Evolutionary conservation across 2,888 invertebrate species (phyloP).

Genomic region (Heteromurus nitidus): DNA sequence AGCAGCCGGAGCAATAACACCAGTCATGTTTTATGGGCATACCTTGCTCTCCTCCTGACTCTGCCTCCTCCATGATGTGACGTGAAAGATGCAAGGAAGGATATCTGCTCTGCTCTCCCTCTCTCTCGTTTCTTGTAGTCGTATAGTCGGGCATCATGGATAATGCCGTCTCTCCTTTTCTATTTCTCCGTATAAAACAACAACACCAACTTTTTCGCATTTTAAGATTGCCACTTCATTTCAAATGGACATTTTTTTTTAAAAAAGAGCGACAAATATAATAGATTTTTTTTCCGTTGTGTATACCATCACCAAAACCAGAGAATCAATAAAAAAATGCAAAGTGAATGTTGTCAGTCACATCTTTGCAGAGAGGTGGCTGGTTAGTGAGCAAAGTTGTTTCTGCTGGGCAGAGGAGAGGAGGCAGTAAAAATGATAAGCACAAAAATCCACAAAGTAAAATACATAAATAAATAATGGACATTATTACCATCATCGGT

Average conservation of each 20-base stretch:
- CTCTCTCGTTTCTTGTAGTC: background rate
- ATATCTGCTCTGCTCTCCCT: no score
- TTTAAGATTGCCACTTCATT: no score
- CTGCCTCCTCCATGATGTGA: slow-evolving; percentile 22
- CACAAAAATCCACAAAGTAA: slow-evolving; percentile 18
- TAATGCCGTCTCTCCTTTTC: background rate
- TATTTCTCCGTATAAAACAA: no score
- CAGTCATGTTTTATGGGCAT: slow-evolving; percentile 32
- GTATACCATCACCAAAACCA: background rate
- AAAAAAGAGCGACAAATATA: no score
- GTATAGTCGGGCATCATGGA: background rate
- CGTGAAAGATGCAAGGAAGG: no score
- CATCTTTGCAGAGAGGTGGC: no score
- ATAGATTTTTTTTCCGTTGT: background rate
- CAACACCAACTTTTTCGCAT: no score
- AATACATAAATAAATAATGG: slow-evolving; percentile 43
- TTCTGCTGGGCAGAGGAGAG: no score
- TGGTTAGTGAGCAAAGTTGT: no score
- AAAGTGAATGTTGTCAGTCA: slow-evolving; percentile 9
- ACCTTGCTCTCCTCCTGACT: slow-evolving; percentile 37
- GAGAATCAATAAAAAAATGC: background rate
- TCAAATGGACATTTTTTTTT: background rate
- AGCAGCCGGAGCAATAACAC: slow-evolving; percentile 37
- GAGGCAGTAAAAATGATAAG: slow-evolving; percentile 12
- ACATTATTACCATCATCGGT: slow-evolving; percentile 22